Base-by-base conservation (phyloP, 2,888 invertebrate species). In the Apamea monoglypha region DNA sequence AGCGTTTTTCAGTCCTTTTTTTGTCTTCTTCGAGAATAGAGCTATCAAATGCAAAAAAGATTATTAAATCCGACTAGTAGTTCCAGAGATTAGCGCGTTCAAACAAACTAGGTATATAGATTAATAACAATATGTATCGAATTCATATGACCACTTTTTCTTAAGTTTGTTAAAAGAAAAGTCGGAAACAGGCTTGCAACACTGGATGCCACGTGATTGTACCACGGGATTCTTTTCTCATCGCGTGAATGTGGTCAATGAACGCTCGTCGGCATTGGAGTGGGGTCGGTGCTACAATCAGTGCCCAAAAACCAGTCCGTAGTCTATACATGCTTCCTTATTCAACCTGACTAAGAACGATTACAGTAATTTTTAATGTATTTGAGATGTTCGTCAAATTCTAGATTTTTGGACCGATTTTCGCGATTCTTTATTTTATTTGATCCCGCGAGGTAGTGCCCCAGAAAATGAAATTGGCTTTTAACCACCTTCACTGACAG, bases 231-330 rank as follows among this genome's bases (percentile, higher is more conserved):
- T 67, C 1, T 67, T 59, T 74, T 66, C 29, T 61, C 50, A n/a
- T n/a, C 8, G 40, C 21, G 16, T 61, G n/a, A 44, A 53, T 32
- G 67, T 67, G 50, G 75, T 61, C 76, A 80, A 76, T 25, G 40
- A 66, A 59, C 77, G 50, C 56, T 14, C 32, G 61, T 6, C 67
- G 75, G 12, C 2, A 50, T n/a, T 40, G 25, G 29, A 47, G 29
- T 40, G 50, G 25, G 50, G 76, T 16, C 67, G 59, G 50, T 32
- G n/a, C n/a, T 50, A n/a, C 50, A 14, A 44, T 50, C 40, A 80
- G 59, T 82, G n/a, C 67, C 75, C 82, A 63, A 80, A 80, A 82
- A 53, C 59, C 61, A 74, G 74, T n/a, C 67, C 6, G 8, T 40
- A 36, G 25, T 47, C 10, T 76, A 25, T n/a, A 59, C 21, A 3